Conservation (phyloP, 2,888 invertebrate species). For the Agrochola circellaris region DNA sequence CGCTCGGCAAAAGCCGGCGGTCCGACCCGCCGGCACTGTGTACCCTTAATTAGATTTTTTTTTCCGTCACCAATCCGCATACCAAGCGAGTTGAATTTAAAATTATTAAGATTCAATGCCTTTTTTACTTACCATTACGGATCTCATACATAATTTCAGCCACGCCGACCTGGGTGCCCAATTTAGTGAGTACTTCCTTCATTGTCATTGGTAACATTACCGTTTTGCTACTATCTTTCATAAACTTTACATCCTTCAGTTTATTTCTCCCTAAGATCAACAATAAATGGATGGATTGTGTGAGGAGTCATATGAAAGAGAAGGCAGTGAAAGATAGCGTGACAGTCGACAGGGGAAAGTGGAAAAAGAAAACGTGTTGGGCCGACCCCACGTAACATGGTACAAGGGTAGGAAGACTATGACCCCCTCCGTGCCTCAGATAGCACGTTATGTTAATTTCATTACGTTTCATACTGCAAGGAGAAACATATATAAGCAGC, state of each 20-base stretch:
- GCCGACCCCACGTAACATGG: too few relatives aligned
- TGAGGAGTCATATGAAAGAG: too few relatives aligned
- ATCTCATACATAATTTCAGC: conserved; percentile 45
- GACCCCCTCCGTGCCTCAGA: too few relatives aligned
- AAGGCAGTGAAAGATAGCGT: too few relatives aligned
- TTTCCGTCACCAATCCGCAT: neutral
- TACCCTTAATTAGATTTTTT: neutral
- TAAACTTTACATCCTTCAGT: conserved; percentile 6
- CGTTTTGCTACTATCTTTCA: conserved; percentile 12
- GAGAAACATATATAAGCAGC: neutral
- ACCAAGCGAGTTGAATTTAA: neutral
- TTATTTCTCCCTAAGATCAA: conserved; percentile 23
- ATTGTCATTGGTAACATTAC: conserved; percentile 14
- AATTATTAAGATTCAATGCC: neutral
- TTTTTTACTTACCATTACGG: conserved; percentile 29
- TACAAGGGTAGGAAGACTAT: too few relatives aligned
- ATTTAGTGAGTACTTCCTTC: conserved; percentile 39
- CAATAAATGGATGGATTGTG: too few relatives aligned
- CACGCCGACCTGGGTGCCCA: conserved; percentile 22
- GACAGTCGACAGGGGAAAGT: too few relatives aligned
- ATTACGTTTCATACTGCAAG: neutral
- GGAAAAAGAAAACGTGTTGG: too few relatives aligned
- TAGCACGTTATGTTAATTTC: neutral
- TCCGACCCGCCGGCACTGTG: too few relatives aligned
- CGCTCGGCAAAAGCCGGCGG: too few relatives aligned